Evolutionary conservation across 2,888 invertebrate genomes (phyloP).

Genomic region (Drosophila infuscata): DNA sequence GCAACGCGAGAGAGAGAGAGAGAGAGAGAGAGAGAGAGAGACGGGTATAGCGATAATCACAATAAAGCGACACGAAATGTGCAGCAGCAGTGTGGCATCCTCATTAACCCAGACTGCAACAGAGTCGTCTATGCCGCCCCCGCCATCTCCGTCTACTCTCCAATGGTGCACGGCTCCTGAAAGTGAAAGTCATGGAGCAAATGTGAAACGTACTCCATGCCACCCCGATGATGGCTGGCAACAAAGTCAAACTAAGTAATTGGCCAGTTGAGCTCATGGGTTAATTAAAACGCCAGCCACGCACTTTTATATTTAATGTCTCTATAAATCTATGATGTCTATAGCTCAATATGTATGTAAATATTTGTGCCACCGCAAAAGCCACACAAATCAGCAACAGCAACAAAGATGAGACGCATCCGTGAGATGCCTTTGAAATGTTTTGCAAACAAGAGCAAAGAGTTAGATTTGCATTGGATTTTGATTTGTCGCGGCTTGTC

Average conservation of each 20-base stretch:
- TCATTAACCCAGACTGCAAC: slow-evolving; percentile 70
- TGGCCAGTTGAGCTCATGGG: slow-evolving; percentile 77
- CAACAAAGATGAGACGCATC: slow-evolving; percentile 54
- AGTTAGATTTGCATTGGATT: slow-evolving; percentile 47
- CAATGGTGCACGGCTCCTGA: slow-evolving; percentile 35
- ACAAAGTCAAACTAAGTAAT: slow-evolving; percentile 71
- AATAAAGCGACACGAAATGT: slow-evolving; percentile 78
- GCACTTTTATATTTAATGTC: slow-evolving; percentile 60
- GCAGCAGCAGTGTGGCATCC: slow-evolving; percentile 76
- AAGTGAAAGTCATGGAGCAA: slow-evolving; percentile 75
- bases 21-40: slow-evolving; percentile 2
- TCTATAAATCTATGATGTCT: slow-evolving; percentile 49
- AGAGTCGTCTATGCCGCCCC: slow-evolving; percentile 6
- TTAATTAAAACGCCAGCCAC: slow-evolving; percentile 76
- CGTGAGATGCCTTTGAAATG: slow-evolving; percentile 81
- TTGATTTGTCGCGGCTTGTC: slow-evolving; percentile 27
- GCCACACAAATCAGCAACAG: slow-evolving; percentile 45
- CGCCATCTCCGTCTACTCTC: background rate
- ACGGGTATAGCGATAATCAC: slow-evolving; percentile 69
- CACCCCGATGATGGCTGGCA: slow-evolving; percentile 4
- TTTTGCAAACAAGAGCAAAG: slow-evolving; percentile 17
- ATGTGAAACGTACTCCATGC: slow-evolving; percentile 28
- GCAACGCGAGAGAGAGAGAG: slow-evolving; percentile 28
- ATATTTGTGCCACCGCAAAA: slow-evolving; percentile 71
- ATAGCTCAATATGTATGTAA: slow-evolving; percentile 62